Evolutionary conservation across 1,140 invertebrate species (phyloP).

Genomic region (Eueides isabella): DNA sequence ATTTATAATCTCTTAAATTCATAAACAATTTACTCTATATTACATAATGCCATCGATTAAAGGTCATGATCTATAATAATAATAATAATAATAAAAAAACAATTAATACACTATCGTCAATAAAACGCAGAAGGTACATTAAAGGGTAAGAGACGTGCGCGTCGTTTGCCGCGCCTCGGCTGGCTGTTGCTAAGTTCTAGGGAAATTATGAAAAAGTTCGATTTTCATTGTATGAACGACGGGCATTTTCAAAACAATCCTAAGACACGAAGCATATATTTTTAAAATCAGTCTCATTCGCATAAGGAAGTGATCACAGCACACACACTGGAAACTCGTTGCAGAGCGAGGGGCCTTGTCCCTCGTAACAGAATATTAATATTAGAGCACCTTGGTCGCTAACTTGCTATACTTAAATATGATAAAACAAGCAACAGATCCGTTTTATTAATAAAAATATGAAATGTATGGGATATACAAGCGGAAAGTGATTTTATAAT

Average conservation of each 20-base stretch:
- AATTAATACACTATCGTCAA: constrained; percentile 41
- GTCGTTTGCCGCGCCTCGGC: neutral
- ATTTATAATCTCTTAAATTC: constrained; percentile 76
- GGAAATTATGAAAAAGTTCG: constrained; percentile 20
- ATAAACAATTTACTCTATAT: constrained; percentile 76
- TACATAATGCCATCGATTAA: constrained; percentile 77
- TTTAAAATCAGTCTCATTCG: constrained; percentile 82
- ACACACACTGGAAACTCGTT: constrained; percentile 81
- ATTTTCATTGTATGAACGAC: constrained; percentile 23
- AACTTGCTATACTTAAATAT: constrained; percentile 76
- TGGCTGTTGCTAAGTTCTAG: neutral
- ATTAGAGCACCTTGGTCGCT: constrained; percentile 79
- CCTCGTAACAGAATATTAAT: constrained; percentile 73
- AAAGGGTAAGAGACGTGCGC: constrained; percentile 23
- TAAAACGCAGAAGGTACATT: constrained; percentile 58
- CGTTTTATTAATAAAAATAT: constrained; percentile 65
- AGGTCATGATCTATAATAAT: constrained; percentile 67
- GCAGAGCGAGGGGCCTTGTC: constrained; percentile 74
- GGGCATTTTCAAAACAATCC: constrained; percentile 54
- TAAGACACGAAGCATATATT: constrained; percentile 72
- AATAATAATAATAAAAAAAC: constrained; percentile 65
- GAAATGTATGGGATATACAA: constrained; percentile 63
- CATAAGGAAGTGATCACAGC: constrained; percentile 82
- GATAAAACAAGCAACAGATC: constrained; percentile 70
- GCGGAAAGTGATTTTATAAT: constrained; percentile 37